phyloP scores from a whole-genome alignment of 2,888 invertebrate genomes.

The Crioceris asparagi region DNA sequence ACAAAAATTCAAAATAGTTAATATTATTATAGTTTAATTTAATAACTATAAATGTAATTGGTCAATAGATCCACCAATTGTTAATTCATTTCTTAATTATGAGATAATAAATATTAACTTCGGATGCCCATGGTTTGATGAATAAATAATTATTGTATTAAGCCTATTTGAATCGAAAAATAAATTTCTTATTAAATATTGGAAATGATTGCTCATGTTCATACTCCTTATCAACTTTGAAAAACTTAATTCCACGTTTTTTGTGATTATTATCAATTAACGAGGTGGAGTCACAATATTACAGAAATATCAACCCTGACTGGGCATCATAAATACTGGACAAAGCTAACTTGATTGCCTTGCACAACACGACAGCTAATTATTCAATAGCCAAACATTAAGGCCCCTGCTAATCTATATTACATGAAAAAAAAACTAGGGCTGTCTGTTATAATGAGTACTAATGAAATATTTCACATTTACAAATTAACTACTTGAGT shows the following conservation, averaged over 20 bases:
- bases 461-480: too few species aligned
- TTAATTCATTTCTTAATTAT: not conserved
- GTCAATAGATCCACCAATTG: slow-evolving; percentile 17
- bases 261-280: not conserved
- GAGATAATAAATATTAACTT: not conserved
- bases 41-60: slow-evolving; percentile 19
- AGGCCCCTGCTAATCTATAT: slow-evolving; percentile 35
- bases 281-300: not conserved
- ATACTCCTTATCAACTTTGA: too few species aligned
- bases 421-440: slow-evolving; percentile 18
- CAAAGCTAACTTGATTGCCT: slow-evolving; percentile 37
- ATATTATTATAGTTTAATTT: slow-evolving; percentile 17
- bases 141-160: too few species aligned
- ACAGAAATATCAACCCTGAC: not conserved
- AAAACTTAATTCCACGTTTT: too few species aligned
- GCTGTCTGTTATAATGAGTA: slow-evolving; percentile 5
- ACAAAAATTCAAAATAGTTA: slow-evolving; percentile 27
- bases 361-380: slow-evolving; percentile 40
- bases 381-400: slow-evolving; percentile 35
- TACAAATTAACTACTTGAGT: too few species aligned
- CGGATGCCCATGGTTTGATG: not conserved
- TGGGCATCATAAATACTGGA: not conserved
- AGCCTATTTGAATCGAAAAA: too few species aligned
- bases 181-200: too few species aligned
- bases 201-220: too few species aligned